Evolutionary conservation across 2,113 vertebrate genomes (phyloP).

Genomic region (Taxidea taxus): DNA sequence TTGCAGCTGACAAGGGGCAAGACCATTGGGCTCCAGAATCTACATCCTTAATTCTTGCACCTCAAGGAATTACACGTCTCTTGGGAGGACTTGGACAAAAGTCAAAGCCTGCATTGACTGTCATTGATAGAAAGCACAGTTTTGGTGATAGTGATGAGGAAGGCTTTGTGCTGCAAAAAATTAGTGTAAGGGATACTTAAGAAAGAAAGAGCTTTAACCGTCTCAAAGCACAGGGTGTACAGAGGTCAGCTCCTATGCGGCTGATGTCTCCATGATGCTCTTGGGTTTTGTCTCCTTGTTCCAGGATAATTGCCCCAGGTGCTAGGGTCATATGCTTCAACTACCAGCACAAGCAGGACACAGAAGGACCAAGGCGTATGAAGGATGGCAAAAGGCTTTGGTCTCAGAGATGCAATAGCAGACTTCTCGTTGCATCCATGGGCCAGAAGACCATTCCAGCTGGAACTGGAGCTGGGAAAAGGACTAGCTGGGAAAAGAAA

Average conservation of each 20-base stretch:
- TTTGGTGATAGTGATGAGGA: too few relatives aligned
- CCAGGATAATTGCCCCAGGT: rapidly evolving
- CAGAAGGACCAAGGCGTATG: not conserved
- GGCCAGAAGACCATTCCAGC: not conserved
- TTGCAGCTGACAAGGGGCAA: too few relatives aligned
- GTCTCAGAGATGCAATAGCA: too few relatives aligned
- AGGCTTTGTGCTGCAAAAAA: not conserved
- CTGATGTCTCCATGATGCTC: rapidly evolving
- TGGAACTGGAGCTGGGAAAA: not conserved
- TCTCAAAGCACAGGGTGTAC: not conserved
- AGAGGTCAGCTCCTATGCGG: not conserved
- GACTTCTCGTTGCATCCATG: not conserved
- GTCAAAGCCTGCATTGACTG: too few relatives aligned
- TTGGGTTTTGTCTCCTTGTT: too few relatives aligned
- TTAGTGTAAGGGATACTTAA: not conserved
- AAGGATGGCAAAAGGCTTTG: not conserved
- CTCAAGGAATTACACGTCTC: rapidly evolving
- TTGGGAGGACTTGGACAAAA: not conserved
- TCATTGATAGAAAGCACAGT: not conserved
- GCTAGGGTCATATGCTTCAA: not conserved
- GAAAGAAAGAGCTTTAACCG: not conserved
- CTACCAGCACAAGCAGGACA: not conserved
- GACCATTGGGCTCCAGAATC: rapidly evolving
- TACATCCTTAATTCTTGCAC: not conserved
- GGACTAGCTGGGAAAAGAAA: not conserved